Conservation (phyloP, 2,113 vertebrate genomes). For the Pteronura brasiliensis region DNA sequence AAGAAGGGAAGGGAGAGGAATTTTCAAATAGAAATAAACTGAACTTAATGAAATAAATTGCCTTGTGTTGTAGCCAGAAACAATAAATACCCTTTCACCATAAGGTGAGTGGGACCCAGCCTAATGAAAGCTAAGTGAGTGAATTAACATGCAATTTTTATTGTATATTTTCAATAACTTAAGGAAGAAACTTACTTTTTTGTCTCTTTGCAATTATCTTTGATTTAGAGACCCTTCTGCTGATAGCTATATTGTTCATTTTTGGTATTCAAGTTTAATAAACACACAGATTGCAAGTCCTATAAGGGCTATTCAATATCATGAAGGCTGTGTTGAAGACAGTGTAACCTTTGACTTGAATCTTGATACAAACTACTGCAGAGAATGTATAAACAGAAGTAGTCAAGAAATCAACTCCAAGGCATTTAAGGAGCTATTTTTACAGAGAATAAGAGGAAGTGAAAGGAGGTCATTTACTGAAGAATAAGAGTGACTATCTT, state of each 20-base stretch:
- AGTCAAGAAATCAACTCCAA: not conserved
- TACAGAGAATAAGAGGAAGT: not conserved
- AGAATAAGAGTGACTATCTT: not conserved
- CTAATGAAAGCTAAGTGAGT: not conserved
- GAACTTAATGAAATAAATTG: not conserved
- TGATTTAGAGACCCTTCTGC: not conserved
- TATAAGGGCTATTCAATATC: not conserved
- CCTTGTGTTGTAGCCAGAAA: not conserved
- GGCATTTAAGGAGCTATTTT: not conserved
- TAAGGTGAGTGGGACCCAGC: not conserved
- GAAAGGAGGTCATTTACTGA: not conserved
- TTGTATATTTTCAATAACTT: not conserved
- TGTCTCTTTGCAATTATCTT: not conserved
- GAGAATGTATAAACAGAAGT: not conserved
- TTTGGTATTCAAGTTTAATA: not conserved
- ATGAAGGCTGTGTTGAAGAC: not conserved
- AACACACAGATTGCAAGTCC: not conserved
- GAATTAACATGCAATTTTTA: not conserved
- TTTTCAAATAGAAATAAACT: not conserved
- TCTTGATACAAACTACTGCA: not conserved
- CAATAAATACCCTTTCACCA: not conserved
- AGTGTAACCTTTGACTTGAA: not conserved
- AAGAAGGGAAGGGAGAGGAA: accelerated
- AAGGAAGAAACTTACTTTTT: not conserved
- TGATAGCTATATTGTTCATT: not conserved